Conservation (phyloP, 2,113 vertebrate species). For the Reinhardtius hippoglossoides region DNA sequence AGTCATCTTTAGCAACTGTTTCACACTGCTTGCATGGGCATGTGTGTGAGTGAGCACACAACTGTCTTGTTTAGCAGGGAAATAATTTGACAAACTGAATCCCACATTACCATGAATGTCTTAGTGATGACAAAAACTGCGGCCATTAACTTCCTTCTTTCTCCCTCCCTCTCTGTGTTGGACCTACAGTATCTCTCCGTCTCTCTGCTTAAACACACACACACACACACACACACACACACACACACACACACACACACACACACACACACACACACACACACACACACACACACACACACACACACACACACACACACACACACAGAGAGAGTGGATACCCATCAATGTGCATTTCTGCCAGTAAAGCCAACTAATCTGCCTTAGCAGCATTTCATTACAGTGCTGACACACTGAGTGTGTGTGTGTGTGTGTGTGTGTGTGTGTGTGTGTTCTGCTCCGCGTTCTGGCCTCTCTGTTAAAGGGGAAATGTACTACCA, state of each 20-base stretch:
- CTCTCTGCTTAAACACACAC: not conserved
- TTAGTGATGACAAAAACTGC: conserved; percentile 20
- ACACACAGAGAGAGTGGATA: conserved; percentile 11
- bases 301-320: not conserved
- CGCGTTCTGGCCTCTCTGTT: conserved; percentile 35
- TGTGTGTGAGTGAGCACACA: not conserved
- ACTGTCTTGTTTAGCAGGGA: conserved; percentile 8
- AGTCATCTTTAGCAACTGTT: conserved; percentile 25
- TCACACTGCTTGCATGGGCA: conserved; percentile 1
- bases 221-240: not conserved
- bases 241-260: not conserved
- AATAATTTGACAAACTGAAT: conserved; percentile 6
- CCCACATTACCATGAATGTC: conserved; percentile 16
- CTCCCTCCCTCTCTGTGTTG: not conserved
- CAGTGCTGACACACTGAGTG: conserved; percentile 21
- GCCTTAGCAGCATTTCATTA: conserved; percentile 55
- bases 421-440: not conserved
- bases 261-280: conserved; percentile 4
- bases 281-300: conserved; percentile 1
- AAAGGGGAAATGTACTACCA: conserved; percentile 55
- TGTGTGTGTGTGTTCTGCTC: conserved; percentile 1
- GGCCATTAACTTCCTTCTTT: not conserved
- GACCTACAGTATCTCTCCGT: not conserved
- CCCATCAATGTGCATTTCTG: conserved; percentile 15
- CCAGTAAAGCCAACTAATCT: conserved; percentile 38